phyloP scores from a whole-genome alignment of 1,140 invertebrate genomes.

The Drosophila athabasca region DNA sequence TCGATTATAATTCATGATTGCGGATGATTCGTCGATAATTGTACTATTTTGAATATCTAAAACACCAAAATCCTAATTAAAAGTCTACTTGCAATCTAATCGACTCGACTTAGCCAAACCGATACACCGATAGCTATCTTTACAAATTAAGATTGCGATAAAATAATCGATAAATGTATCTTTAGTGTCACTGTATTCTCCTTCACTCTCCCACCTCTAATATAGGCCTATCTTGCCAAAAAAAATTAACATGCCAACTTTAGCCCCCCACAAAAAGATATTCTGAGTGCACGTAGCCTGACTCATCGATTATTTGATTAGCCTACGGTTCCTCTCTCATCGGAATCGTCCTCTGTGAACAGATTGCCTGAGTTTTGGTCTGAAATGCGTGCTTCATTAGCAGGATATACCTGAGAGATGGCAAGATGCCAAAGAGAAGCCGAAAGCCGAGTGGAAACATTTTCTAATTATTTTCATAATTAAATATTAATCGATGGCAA shows the following conservation, averaged over 20 bases:
- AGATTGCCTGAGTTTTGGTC: constrained; percentile 13
- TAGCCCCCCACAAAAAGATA: constrained; percentile 20
- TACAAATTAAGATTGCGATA: no score
- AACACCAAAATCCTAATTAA: no score
- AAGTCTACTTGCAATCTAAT: no score
- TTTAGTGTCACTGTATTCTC: not conserved
- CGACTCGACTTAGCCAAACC: no score
- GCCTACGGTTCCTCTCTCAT: not conserved
- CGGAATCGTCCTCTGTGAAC: constrained; percentile 22
- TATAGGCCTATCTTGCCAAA: not conserved
- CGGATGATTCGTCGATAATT: no score
- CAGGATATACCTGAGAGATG: constrained; percentile 26
- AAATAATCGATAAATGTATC: no score
- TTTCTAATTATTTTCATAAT: constrained; percentile 76
- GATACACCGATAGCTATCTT: no score
- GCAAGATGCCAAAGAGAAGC: constrained; percentile 17
- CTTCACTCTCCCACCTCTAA: not conserved
- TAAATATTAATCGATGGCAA: constrained; percentile 68
- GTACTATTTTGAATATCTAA: no score
- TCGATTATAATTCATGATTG: no score
- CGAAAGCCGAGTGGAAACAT: constrained; percentile 34
- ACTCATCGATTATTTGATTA: constrained; percentile 72
- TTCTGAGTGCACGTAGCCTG: constrained; percentile 44
- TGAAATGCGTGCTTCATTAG: constrained; percentile 51
- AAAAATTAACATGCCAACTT: not conserved